phyloP scores from a whole-genome alignment of 2,888 invertebrate genomes.

The Cephus runcator region DNA sequence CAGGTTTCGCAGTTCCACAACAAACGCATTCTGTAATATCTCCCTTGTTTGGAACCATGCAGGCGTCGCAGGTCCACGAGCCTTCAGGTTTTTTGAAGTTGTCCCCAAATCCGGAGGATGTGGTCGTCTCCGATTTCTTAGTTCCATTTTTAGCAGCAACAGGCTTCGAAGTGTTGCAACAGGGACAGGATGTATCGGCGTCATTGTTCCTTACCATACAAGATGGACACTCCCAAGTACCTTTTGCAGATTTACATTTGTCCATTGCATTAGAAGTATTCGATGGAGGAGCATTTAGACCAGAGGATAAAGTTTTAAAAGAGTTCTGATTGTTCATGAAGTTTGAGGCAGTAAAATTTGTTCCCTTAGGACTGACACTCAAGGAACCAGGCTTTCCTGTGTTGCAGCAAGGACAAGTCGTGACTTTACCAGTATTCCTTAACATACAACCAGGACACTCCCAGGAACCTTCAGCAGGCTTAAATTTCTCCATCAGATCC shows the following conservation, averaged over 20 bases:
- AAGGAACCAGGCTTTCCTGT: slow-evolving; percentile 53
- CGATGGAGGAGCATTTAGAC: slow-evolving; percentile 17
- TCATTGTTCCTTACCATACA: slow-evolving; percentile 73
- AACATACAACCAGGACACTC: slow-evolving; percentile 73
- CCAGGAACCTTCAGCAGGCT: slow-evolving; percentile 67
- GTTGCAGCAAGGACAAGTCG: slow-evolving; percentile 49
- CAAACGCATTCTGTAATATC: slow-evolving; percentile 67
- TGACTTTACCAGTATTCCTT: slow-evolving; percentile 61
- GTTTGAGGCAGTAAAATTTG: not conserved
- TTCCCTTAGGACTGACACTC: slow-evolving; percentile 28
- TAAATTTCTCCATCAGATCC: slow-evolving; percentile 38
- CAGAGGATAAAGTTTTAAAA: slow-evolving; percentile 14
- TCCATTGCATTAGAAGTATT: slow-evolving; percentile 38
- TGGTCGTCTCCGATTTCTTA: slow-evolving; percentile 17
- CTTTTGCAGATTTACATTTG: slow-evolving; percentile 68
- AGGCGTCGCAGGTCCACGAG: slow-evolving; percentile 72
- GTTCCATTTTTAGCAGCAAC: slow-evolving; percentile 22
- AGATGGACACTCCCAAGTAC: slow-evolving; percentile 75
- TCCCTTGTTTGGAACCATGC: slow-evolving; percentile 69
- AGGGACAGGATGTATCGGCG: slow-evolving; percentile 66
- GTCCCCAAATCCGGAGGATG: slow-evolving; percentile 48
- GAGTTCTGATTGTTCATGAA: not conserved
- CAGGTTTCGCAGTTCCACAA: slow-evolving; percentile 71
- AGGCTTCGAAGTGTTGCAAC: slow-evolving; percentile 68
- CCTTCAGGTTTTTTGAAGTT: slow-evolving; percentile 63